A percentile compares a stretch with the other conserved stretches of the same genome.
phyloP scores from a whole-genome alignment of 2,888 invertebrate species.

The Apotomis turbidana region DNA sequence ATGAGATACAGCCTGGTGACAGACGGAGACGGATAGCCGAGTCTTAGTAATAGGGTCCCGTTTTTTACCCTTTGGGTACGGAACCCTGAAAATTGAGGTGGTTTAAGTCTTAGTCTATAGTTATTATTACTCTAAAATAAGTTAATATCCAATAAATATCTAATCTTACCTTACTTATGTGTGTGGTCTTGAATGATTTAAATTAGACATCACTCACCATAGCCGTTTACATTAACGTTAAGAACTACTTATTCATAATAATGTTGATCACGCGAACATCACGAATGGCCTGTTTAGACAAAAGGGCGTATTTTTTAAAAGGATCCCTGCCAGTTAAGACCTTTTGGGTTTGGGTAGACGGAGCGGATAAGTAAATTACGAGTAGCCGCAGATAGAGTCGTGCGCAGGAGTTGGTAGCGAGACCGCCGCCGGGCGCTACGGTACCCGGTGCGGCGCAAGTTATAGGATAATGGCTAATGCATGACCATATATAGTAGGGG shows the following conservation, averaged over 20 bases:
- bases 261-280: conserved; percentile 9
- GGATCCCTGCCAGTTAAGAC: neutral
- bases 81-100: too few species aligned
- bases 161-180: too few species aligned
- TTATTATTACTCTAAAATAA: too few species aligned
- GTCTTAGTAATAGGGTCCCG: too few species aligned
- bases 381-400: conserved; percentile 25
- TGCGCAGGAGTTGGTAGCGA: conserved; percentile 41
- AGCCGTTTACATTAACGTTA: conserved; percentile 7
- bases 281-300: neutral
- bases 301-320: neutral
- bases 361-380: conserved; percentile 45
- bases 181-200: neutral
- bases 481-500: too few species aligned
- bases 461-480: neutral
- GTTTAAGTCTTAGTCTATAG: too few species aligned
- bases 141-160: too few species aligned
- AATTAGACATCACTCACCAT: conserved; percentile 3
- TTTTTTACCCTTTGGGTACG: too few species aligned
- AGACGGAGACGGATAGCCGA: too few species aligned
- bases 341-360: conserved; percentile 3
- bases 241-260: conserved; percentile 5
- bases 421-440: conserved; percentile 35
- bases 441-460: conserved; percentile 9
- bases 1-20: too few species aligned